Conservation (phyloP, 1,140 invertebrate genomes). For the Nixonia krombeini region DNA sequence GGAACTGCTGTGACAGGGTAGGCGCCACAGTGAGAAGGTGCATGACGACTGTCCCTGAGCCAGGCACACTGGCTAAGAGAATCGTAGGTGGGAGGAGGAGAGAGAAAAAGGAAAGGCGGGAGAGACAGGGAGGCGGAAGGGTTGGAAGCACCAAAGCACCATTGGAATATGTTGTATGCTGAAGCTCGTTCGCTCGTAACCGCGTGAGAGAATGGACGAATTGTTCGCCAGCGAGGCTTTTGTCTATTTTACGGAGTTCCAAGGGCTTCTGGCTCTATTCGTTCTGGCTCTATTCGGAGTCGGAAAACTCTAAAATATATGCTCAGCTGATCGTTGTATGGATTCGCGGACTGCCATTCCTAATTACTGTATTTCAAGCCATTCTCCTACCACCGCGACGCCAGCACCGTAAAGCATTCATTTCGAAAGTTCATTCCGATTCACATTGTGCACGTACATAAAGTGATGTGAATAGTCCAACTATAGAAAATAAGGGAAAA, state of each 20-base stretch:
- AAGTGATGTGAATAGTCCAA: constrained; percentile 31
- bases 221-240: constrained; percentile 64
- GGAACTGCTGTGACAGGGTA: constrained; percentile 35
- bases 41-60: constrained; percentile 30
- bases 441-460: constrained; percentile 39
- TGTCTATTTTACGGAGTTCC: constrained; percentile 66
- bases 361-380: constrained; percentile 66
- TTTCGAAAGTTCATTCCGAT: constrained; percentile 46
- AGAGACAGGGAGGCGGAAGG: constrained; percentile 20
- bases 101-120: constrained; percentile 21
- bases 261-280: constrained; percentile 61
- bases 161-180: constrained; percentile 62
- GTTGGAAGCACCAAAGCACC: constrained; percentile 33
- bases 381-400: constrained; percentile 42
- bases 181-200: constrained; percentile 65
- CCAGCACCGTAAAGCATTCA: constrained; percentile 40
- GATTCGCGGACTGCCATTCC: constrained; percentile 63
- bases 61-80: constrained; percentile 16
- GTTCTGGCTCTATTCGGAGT: constrained; percentile 56
- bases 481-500: constrained; percentile 27
- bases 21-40: constrained; percentile 37
- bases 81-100: constrained; percentile 10
- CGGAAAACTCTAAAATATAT: constrained; percentile 67
- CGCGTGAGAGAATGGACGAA: constrained; percentile 65
- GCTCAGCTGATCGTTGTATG: constrained; percentile 64